Evolutionary conservation across 1,140 invertebrate species (phyloP), one percentile per base, ranked within the genome.

Genomic region (Phymastichus coffea): DNA sequence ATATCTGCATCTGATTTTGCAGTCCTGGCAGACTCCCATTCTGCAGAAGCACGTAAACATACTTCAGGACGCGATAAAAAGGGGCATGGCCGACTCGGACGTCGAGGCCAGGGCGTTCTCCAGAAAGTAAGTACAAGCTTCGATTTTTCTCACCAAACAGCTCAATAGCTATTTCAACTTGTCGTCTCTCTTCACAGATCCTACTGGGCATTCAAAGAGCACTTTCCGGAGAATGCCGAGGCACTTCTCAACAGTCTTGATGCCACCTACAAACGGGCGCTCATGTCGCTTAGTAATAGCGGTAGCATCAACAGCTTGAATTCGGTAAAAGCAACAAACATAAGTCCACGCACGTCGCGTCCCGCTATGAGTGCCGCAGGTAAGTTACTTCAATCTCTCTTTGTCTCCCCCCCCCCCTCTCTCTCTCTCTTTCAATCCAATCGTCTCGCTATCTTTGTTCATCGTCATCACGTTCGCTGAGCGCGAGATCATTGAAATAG

Each of bases 81-180:
- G 90, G 65, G 94, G 93, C 3, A 89, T 97, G 35, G 86, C 87
- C 6, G 97, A 99, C 83, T 94, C 96, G 0, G 95, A 98, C 77
- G 82, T 88, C 15, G 91, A 95, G 62, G 94, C 95, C 4, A 81
- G 96, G 69, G 85, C 83, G 1, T 82, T 83, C 67, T 88, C 89
- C 0, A 81, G 92, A 67, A 88, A 85, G 88, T 90, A 70, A 77
- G 79, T 75, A 33, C 33, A 3, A n/a, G n/a, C n/a, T n/a, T n/a
- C n/a, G n/a, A n/a, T n/a, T n/a, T n/a, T n/a, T n/a, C n/a, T n/a
- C n/a, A n/a, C n/a, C n/a, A n/a, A n/a, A n/a, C n/a, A n/a, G n/a
- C n/a, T n/a, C n/a, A n/a, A n/a, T n/a, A n/a, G n/a, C n/a, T n/a
- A n/a, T 53, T 60, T 62, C 14, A 25, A 48, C 19, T 37, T 8